These are phyloP conservation scores for Drosophila kuntzei DNA, from an alignment of 2,888 invertebrate genomes.

Conservation along the genomic window DNA sequence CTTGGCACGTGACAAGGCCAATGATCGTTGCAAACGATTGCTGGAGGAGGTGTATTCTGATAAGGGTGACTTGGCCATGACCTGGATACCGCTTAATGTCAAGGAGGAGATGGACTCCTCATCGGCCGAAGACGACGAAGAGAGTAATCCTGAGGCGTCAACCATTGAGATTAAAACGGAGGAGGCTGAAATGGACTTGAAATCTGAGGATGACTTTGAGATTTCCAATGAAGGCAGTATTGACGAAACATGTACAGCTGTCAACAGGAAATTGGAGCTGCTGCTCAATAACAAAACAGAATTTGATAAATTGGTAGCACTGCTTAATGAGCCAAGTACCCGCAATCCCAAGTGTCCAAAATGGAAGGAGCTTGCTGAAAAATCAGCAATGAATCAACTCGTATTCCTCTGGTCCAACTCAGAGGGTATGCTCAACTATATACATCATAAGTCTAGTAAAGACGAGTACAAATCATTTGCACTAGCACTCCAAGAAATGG, in stretches of 20 bases:
- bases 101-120: conserved; percentile 77
- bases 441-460: conserved; percentile 65
- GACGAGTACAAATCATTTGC: conserved; percentile 61
- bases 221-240: neutral
- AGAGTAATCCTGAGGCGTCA: conserved; percentile 55
- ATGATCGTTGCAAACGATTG: conserved; percentile 56
- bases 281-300: conserved; percentile 79
- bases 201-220: neutral
- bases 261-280: conserved; percentile 55
- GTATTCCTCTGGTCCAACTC: conserved; percentile 87
- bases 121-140: conserved; percentile 80
- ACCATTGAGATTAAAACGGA: conserved; percentile 34
- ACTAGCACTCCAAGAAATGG: conserved; percentile 55
- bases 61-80: conserved; percentile 61
- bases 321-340: conserved; percentile 86
- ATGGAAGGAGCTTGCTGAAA: conserved; percentile 88
- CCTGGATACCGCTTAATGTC: conserved; percentile 65
- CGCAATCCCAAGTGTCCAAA: conserved; percentile 82
- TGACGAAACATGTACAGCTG: neutral
- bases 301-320: conserved; percentile 85
- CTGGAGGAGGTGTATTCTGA: conserved; percentile 61
- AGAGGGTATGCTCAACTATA: conserved; percentile 87
- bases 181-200: neutral
- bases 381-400: conserved; percentile 86
- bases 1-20: conserved; percentile 77